Evolutionary conservation across 2,113 vertebrate species (phyloP).

Genomic region (Limnothrissa miodon): DNA sequence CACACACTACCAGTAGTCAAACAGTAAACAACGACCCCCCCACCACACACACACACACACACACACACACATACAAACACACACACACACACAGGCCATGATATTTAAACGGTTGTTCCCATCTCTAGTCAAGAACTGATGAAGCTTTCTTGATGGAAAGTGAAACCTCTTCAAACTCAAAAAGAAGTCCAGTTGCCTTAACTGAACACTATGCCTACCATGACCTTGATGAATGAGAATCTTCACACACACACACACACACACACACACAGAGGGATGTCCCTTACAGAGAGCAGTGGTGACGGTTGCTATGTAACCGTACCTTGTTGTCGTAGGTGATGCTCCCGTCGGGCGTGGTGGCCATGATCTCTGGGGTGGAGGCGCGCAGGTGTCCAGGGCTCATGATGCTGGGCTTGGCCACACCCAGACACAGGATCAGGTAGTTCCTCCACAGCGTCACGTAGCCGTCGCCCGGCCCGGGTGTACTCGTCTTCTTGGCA

Average conservation of each 20-base stretch:
- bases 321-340: slow-evolving; percentile 98
- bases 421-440: slow-evolving; percentile 94
- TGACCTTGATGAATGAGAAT: too few species aligned
- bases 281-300: background rate
- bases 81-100: background rate
- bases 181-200: too few species aligned
- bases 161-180: too few species aligned
- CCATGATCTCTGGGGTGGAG: slow-evolving; percentile 94
- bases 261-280: background rate
- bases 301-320: too few species aligned
- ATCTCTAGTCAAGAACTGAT: too few species aligned
- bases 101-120: too few species aligned
- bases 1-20: background rate
- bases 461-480: slow-evolving; percentile 85
- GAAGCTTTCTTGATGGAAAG: too few species aligned
- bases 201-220: too few species aligned
- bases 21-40: too few species aligned
- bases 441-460: slow-evolving; percentile 98
- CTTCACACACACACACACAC: too few species aligned
- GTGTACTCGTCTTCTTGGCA: slow-evolving; percentile 93
- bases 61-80: background rate
- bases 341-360: slow-evolving; percentile 93
- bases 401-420: slow-evolving; percentile 98
- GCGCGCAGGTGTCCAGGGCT: slow-evolving; percentile 93
- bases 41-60: background rate